Percentiles rank a stretch among this genome's conserved stretches.
Evolutionary conservation across 2,113 vertebrate genomes (phyloP).

Genomic region (Colius striatus): DNA sequence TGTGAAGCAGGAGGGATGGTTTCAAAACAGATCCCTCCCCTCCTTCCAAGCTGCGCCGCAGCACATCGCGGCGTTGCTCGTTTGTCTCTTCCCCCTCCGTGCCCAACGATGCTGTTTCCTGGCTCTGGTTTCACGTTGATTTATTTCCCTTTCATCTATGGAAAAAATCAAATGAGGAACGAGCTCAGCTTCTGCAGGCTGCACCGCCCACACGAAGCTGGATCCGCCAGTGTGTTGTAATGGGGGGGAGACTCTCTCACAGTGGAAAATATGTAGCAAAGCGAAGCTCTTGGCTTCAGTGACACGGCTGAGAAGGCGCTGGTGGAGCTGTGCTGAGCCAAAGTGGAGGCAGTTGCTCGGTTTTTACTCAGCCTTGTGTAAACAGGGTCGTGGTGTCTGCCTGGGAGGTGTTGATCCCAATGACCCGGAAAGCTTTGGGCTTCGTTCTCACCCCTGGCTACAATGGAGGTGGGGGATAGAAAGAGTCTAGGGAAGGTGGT

Average conservation of each 20-base stretch:
- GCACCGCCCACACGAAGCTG: background rate
- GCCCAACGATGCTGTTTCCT: rapidly evolving
- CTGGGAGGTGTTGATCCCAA: background rate
- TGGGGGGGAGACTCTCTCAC: background rate
- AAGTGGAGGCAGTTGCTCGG: background rate
- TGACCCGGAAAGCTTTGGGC: background rate
- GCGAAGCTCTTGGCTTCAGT: background rate
- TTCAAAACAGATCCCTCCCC: background rate
- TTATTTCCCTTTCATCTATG: constrained; percentile 27
- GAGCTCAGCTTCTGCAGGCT: background rate
- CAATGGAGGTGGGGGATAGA: rapidly evolving
- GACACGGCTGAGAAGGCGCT: rapidly evolving
- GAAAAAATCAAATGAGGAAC: background rate
- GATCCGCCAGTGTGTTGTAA: background rate
- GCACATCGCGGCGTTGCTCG: background rate
- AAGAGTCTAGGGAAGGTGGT: background rate
- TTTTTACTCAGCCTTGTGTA: background rate
- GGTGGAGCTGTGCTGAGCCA: background rate
- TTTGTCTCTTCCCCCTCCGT: background rate
- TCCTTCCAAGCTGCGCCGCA: background rate
- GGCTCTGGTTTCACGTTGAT: background rate
- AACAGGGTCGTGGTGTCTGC: background rate
- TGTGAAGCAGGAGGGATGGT: background rate
- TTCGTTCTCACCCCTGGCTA: background rate
- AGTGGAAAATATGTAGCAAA: background rate